These are phyloP conservation scores for Scotopteryx bipunctaria DNA, from an alignment of 2,888 invertebrate species.

Conservation along the genomic window DNA sequence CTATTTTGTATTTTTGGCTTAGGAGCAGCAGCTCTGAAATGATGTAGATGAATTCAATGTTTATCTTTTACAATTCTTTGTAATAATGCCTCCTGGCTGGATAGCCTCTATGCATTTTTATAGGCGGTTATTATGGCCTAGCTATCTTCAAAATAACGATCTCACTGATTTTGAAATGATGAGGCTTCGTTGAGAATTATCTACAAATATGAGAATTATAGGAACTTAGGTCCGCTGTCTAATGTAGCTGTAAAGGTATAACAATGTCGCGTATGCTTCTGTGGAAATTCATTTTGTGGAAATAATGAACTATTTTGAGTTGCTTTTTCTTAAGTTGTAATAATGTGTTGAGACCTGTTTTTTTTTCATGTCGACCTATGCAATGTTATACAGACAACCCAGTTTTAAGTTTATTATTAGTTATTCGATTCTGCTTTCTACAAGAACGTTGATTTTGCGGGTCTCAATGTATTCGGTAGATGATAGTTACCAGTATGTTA, in stretches of 20 bases:
- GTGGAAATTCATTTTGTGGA: too few relatives aligned
- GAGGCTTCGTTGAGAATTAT: slow-evolving; percentile 4
- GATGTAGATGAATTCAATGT: neutral
- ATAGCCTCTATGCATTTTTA: neutral
- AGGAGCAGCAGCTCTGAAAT: too few relatives aligned
- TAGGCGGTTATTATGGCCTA: neutral
- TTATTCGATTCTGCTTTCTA: neutral
- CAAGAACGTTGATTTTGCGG: neutral
- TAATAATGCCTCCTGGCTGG: neutral
- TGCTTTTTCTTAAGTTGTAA: neutral
- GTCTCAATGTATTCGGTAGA: slow-evolving; percentile 26
- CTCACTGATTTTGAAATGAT: slow-evolving; percentile 9
- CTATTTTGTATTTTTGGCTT: neutral
- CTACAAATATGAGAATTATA: neutral
- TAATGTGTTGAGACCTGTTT: slow-evolving; percentile 1
- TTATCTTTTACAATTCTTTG: too few relatives aligned
- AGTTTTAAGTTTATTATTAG: slow-evolving; percentile 12
- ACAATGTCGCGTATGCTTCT: too few relatives aligned
- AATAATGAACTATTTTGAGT: too few relatives aligned
- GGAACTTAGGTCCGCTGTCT: too few relatives aligned
- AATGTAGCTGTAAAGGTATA: too few relatives aligned
- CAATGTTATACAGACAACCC: slow-evolving; percentile 19
- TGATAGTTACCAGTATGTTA: slow-evolving; percentile 55
- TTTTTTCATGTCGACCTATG: slow-evolving; percentile 8
- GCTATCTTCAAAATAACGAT: slow-evolving; percentile 5